Evolutionary conservation across 1,140 invertebrate species (phyloP).

Genomic region (Eurosta solidaginis): DNA sequence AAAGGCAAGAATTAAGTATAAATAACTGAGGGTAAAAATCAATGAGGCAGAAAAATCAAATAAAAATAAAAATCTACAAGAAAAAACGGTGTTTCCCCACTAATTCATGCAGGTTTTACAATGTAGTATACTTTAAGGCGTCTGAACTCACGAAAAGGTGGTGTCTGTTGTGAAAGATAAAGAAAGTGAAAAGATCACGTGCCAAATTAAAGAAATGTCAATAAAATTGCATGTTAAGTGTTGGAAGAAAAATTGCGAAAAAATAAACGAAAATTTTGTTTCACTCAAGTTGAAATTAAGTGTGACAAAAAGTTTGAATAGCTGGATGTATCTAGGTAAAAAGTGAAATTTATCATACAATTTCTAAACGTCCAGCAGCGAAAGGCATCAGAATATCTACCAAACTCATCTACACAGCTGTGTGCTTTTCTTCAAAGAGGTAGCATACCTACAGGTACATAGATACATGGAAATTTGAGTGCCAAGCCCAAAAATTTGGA

Average conservation of each 20-base stretch:
- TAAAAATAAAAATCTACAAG: not conserved
- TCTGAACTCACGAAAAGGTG: not conserved
- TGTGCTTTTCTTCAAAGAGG: not conserved
- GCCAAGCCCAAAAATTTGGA: not conserved
- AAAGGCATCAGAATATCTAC: not conserved
- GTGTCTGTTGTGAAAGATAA: not conserved
- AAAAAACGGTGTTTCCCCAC: not conserved
- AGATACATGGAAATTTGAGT: not conserved
- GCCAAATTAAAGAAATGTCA: not conserved
- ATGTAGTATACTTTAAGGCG: not conserved
- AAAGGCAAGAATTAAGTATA: not conserved
- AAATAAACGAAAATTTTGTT: not conserved
- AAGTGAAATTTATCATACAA: not conserved
- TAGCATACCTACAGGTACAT: not conserved
- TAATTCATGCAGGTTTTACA: not conserved
- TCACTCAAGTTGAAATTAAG: too few relatives aligned
- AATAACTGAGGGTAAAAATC: not conserved
- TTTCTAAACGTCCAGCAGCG: not conserved
- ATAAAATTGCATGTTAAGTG: not conserved
- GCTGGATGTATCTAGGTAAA: too few relatives aligned
- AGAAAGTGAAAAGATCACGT: slow-evolving; percentile 25
- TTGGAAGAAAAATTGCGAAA: not conserved
- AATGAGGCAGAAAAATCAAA: not conserved
- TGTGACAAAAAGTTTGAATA: too few relatives aligned
- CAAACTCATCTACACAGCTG: not conserved